Base-by-base conservation (phyloP, 2,113 vertebrate genomes). In the Heteronetta atricapilla region DNA sequence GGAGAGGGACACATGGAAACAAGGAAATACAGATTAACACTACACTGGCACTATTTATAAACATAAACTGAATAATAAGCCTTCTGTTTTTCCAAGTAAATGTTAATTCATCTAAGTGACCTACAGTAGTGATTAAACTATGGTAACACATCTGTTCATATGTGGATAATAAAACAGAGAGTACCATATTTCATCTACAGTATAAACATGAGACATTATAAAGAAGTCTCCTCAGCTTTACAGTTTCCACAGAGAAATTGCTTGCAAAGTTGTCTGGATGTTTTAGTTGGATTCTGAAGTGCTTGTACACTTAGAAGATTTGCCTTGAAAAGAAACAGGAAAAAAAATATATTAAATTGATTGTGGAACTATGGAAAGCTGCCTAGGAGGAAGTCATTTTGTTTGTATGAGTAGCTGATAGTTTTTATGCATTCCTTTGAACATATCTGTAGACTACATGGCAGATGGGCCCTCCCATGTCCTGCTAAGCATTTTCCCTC, bases 331-430 rank as follows among this genome's bases (percentile, higher is more conserved):
- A 84, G 10, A 23, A 5, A 62, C 2, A 36, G 12, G 9, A 5
- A 16, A 67, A 55, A 86, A 52, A 58, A 11, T 0, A 38, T 0
- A 70, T 28, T 1, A 1, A 56, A 55, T 31, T 9, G 25, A 31
- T 36, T 81, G 42, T 50, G 36, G 46, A 72, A 33, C 19, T 42
- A 31, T 53, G 40, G 36, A 72, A 68, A 46, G 13, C 7, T 36
- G 9, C 40, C 36, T 50, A 31, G 23, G 15, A 75, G n/a, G 18
- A 75, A 67, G 9, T 68, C 2, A 33, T 74, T 29, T 31, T 26
- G 38, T 68, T 86, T 31, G 10, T 13, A 4, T 55, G 19, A 7
- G 48, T 36, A 33, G 36, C 44, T 70, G 58, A 44, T 38, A 70
- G 22, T 9, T 85, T 82, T 79, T 44, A 33, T 21, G 29, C 58